Evolutionary conservation across 2,888 invertebrate species (phyloP).

Genomic region (Meiosimyza platycephala): DNA sequence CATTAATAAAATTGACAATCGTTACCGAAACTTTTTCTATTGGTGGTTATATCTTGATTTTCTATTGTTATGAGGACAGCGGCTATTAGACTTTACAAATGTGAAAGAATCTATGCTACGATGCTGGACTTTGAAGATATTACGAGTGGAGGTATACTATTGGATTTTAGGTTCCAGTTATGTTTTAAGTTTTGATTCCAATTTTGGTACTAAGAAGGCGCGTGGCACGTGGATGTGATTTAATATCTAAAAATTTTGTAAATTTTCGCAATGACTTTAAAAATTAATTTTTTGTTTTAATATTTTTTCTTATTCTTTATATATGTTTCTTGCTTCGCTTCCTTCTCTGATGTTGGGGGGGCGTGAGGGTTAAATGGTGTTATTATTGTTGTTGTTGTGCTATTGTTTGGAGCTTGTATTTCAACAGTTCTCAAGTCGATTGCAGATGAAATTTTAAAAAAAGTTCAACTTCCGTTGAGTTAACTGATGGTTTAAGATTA

Average conservation of each 20-base stretch:
- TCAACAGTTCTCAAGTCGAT: slow-evolving; percentile 39
- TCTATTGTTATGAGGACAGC: no score
- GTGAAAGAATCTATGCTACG: no score
- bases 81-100: no score
- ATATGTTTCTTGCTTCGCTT: slow-evolving; percentile 7
- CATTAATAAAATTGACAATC: no score
- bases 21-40: no score
- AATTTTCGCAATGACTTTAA: slow-evolving; percentile 40
- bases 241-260: slow-evolving; percentile 36
- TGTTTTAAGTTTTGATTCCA: background rate
- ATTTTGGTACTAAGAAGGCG: background rate
- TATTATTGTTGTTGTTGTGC: background rate
- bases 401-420: slow-evolving; percentile 21
- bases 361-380: slow-evolving; percentile 13
- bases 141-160: no score
- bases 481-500: slow-evolving; percentile 39
- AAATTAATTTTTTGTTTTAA: slow-evolving; percentile 20
- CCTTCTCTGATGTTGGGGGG: slow-evolving; percentile 2
- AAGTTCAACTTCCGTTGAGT: slow-evolving; percentile 40
- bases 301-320: slow-evolving; percentile 27
- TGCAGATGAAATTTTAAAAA: slow-evolving; percentile 44
- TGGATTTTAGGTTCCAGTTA: background rate
- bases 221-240: slow-evolving; percentile 15
- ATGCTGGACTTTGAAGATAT: no score
- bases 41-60: no score